Evolutionary conservation across 2,888 invertebrate genomes (phyloP).

Genomic region (Octonoba sinensis): DNA sequence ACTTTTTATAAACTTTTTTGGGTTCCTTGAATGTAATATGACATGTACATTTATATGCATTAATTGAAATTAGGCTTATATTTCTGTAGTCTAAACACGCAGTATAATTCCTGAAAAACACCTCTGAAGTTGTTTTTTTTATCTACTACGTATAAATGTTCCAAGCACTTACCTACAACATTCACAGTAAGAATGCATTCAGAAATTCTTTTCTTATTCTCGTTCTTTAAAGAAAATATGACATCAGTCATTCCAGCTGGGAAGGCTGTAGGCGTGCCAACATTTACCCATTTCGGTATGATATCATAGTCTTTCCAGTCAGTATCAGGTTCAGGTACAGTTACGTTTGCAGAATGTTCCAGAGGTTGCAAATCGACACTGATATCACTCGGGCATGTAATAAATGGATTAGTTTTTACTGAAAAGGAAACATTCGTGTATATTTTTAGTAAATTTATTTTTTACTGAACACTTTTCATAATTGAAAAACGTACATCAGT

Average conservation of each 20-base stretch:
- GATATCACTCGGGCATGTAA: slow-evolving; percentile 78
- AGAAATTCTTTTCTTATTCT: slow-evolving; percentile 74
- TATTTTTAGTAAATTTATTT: too few relatives aligned
- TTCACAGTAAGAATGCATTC: slow-evolving; percentile 76
- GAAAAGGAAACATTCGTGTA: background rate
- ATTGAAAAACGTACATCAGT: background rate
- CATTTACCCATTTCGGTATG: slow-evolving; percentile 77
- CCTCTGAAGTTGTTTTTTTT: background rate
- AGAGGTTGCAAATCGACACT: slow-evolving; percentile 75
- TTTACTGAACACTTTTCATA: background rate
- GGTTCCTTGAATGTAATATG: too few relatives aligned
- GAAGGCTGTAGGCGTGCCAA: slow-evolving; percentile 75
- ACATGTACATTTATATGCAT: too few relatives aligned
- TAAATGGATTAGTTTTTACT: slow-evolving; percentile 74
- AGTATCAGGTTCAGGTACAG: slow-evolving; percentile 76
- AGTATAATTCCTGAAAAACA: background rate
- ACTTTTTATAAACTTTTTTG: too few relatives aligned
- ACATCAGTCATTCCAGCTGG: slow-evolving; percentile 76
- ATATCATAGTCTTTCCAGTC: slow-evolving; percentile 78
- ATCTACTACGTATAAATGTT: background rate
- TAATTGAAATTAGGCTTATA: too few relatives aligned
- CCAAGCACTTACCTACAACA: slow-evolving; percentile 74
- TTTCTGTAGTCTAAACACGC: too few relatives aligned
- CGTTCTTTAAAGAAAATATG: slow-evolving; percentile 76
- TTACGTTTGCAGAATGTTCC: slow-evolving; percentile 73